A percentile compares a stretch with the other conserved stretches of the same genome.
These are phyloP conservation scores for Heterodera filipjevi DNA, from an alignment of 2,888 invertebrate genomes.

Conservation along the genomic window DNA sequence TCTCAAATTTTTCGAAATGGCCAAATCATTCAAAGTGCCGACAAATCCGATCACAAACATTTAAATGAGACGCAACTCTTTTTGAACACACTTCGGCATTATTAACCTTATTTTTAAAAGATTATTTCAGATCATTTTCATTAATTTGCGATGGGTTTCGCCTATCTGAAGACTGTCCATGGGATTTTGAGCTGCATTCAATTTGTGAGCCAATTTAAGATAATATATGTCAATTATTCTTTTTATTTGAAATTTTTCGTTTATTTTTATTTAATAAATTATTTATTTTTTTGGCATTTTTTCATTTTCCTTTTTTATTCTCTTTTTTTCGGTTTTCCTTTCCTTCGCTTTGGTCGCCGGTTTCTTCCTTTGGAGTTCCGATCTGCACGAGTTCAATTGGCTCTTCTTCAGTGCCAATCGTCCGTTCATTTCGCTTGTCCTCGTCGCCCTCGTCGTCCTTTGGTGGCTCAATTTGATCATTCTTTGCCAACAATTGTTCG, in stretches of 20 bases:
- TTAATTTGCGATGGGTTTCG: conserved; percentile 33
- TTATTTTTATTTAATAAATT: neutral
- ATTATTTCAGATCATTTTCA: neutral
- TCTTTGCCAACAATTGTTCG: conserved; percentile 38
- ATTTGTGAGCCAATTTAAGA: conserved; percentile 28
- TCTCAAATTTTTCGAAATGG: no score
- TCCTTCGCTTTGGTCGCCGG: conserved; percentile 35
- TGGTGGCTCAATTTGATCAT: conserved; percentile 36
- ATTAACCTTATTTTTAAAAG: no score
- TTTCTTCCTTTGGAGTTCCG: conserved; percentile 37
- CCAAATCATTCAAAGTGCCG: no score
- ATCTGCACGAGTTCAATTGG: conserved; percentile 37
- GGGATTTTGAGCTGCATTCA: conserved; percentile 37
- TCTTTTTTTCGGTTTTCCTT: conserved; percentile 34
- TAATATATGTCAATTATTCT: neutral
- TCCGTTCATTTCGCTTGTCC: conserved; percentile 33
- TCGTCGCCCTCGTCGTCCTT: conserved; percentile 28
- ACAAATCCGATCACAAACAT: no score
- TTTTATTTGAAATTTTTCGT: neutral
- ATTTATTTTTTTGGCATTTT: neutral
- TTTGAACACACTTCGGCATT: no score
- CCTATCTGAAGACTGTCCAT: conserved; percentile 38
- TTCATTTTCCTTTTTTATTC: no score
- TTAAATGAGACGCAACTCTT: no score
- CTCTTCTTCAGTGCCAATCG: conserved; percentile 31